Evolutionary conservation across 2,888 invertebrate genomes (phyloP).

Genomic region (Euphydryas editha): DNA sequence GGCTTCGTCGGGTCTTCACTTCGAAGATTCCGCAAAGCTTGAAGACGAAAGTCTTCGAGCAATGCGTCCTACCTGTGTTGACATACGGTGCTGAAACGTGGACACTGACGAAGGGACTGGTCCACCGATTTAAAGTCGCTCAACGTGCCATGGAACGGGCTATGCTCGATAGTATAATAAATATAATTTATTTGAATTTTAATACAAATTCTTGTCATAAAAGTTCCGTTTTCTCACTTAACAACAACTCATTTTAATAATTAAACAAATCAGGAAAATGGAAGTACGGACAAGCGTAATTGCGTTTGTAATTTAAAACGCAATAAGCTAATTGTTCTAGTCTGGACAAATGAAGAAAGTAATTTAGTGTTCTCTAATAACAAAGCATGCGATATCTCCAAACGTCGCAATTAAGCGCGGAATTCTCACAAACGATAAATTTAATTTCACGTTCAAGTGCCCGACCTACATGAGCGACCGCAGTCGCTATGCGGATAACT

Average conservation of each 20-base stretch:
- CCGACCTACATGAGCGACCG: slow-evolving; percentile 71
- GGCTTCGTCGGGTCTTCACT: too few relatives aligned
- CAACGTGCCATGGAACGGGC: too few relatives aligned
- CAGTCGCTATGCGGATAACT: slow-evolving; percentile 72
- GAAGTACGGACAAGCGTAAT: slow-evolving; percentile 24
- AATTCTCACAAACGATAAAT: slow-evolving; percentile 68
- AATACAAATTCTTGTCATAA: neutral
- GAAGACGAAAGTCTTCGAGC: too few relatives aligned
- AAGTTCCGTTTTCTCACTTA: neutral
- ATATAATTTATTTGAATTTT: neutral
- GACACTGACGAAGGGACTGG: too few relatives aligned
- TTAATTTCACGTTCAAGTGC: slow-evolving; percentile 70
- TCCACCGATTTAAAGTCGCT: too few relatives aligned
- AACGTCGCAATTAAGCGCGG: slow-evolving; percentile 59
- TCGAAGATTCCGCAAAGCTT: too few relatives aligned
- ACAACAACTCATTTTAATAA: slow-evolving; percentile 1
- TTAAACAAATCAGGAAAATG: slow-evolving; percentile 22
- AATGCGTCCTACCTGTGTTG: too few relatives aligned
- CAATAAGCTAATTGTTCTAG: slow-evolving; percentile 20
- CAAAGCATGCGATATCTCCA: slow-evolving; percentile 36
- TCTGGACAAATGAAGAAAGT: slow-evolving; percentile 26
- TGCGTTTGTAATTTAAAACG: slow-evolving; percentile 10
- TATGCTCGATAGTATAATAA: too few relatives aligned
- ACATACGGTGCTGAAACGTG: too few relatives aligned
- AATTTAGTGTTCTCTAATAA: slow-evolving; percentile 29